Evolutionary conservation across 1,140 invertebrate genomes (phyloP).

Genomic region (Gonioctena quinquepunctata): DNA sequence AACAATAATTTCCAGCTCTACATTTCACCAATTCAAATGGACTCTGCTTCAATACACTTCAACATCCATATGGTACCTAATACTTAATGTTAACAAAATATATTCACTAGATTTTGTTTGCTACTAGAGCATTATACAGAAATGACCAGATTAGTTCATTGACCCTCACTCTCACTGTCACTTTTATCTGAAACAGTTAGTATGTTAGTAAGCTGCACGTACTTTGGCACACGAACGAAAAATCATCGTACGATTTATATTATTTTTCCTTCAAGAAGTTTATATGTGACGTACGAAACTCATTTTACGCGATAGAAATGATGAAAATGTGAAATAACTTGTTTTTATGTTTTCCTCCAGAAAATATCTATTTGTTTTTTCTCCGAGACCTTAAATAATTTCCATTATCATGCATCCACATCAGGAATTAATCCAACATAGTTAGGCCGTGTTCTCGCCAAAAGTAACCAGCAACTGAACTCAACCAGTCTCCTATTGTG

Average conservation of each 20-base stretch:
- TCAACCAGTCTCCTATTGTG: too few relatives aligned
- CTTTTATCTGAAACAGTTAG: conserved; percentile 77
- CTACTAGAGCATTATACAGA: conserved; percentile 38
- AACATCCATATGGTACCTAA: not conserved
- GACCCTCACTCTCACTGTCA: conserved; percentile 88
- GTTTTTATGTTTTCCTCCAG: not conserved
- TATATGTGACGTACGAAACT: not conserved
- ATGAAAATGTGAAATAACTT: not conserved
- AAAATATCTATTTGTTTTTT: not conserved
- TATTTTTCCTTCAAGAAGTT: not conserved
- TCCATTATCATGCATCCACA: too few relatives aligned
- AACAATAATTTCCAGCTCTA: too few relatives aligned
- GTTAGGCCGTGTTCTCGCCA: too few relatives aligned
- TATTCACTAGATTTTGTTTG: conserved; percentile 40
- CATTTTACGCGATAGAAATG: not conserved
- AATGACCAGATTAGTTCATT: conserved; percentile 61
- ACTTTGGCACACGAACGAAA: too few relatives aligned
- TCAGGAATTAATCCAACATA: too few relatives aligned
- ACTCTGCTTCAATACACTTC: too few relatives aligned
- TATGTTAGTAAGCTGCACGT: conserved; percentile 22
- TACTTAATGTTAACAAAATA: conserved; percentile 5
- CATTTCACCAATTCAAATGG: too few relatives aligned
- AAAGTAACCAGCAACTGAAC: too few relatives aligned
- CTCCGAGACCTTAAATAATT: not conserved
- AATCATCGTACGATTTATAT: too few relatives aligned